Conservation (phyloP, 2,113 vertebrate genomes). For the Paradisaea rubra region DNA sequence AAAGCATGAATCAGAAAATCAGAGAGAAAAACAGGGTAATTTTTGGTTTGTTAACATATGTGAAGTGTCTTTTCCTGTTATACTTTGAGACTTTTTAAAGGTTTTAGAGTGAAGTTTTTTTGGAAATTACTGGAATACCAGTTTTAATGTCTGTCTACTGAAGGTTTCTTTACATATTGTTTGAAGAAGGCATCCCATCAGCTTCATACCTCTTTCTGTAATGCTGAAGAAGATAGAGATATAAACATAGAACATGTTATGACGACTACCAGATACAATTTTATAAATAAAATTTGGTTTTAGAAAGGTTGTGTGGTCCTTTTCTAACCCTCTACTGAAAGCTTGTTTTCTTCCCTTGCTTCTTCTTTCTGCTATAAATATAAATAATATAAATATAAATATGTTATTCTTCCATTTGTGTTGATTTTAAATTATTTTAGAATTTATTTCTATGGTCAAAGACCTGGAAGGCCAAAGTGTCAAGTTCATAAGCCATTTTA, state of each 20-base stretch:
- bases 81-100: not conserved
- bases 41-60: not conserved
- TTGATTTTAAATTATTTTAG: not conserved
- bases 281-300: not conserved
- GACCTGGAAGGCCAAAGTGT: not conserved
- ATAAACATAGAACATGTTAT: too few species aligned
- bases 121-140: not conserved
- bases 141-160: not conserved
- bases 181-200: not conserved
- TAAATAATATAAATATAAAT: not conserved
- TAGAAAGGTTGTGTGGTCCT: not conserved
- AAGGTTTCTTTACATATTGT: not conserved
- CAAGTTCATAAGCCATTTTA: not conserved
- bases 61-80: not conserved
- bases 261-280: not conserved
- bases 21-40: not conserved
- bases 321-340: not conserved
- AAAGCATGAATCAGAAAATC: not conserved
- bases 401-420: not conserved
- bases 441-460: not conserved
- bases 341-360: not conserved
- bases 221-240: not conserved
- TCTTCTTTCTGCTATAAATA: not conserved
- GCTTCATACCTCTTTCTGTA: not conserved
- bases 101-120: not conserved